A percentile compares a stretch with the other conserved stretches of the same genome.
These are phyloP conservation scores for Furcula furcula DNA, from an alignment of 2,888 invertebrate species.

Conservation along the genomic window DNA sequence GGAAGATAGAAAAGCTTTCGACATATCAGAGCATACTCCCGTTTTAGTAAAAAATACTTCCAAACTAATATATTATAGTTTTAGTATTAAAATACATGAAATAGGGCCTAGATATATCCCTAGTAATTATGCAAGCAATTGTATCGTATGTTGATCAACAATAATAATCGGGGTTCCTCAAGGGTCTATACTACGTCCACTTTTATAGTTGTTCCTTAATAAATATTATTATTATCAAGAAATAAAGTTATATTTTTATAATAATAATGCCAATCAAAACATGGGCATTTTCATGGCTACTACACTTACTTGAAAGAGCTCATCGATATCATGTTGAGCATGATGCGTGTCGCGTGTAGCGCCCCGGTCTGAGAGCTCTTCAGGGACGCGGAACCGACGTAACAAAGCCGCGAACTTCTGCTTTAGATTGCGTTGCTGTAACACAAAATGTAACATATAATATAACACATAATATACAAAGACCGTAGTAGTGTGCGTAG, in stretches of 20 bases:
- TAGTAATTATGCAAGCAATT: too few relatives aligned
- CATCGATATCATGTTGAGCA: conserved; percentile 94
- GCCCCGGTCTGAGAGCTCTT: conserved; percentile 89
- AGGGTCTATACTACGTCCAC: not conserved
- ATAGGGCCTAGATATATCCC: too few relatives aligned
- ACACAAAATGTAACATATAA: conserved; percentile 13
- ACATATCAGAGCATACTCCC: not conserved
- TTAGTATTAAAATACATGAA: too few relatives aligned
- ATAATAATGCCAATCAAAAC: too few relatives aligned
- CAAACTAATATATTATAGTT: too few relatives aligned
- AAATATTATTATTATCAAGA: not conserved
- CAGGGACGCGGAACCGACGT: conserved; percentile 95
- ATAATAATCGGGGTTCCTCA: not conserved
- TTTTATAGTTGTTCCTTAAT: not conserved
- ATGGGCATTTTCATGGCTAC: too few relatives aligned
- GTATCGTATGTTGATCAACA: not conserved
- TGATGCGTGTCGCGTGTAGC: conserved; percentile 84
- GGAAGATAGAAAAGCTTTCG: not conserved
- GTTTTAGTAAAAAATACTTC: not conserved
- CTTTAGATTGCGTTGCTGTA: conserved; percentile 96
- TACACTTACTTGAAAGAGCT: conserved; percentile 85
- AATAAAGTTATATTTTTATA: too few relatives aligned
- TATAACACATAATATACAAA: not conserved
- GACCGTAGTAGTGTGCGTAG: too few relatives aligned
- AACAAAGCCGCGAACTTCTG: conserved; percentile 97